These are phyloP conservation scores for Bombus balteatus DNA, from an alignment of 1,140 invertebrate genomes.

Conservation along the genomic window DNA sequence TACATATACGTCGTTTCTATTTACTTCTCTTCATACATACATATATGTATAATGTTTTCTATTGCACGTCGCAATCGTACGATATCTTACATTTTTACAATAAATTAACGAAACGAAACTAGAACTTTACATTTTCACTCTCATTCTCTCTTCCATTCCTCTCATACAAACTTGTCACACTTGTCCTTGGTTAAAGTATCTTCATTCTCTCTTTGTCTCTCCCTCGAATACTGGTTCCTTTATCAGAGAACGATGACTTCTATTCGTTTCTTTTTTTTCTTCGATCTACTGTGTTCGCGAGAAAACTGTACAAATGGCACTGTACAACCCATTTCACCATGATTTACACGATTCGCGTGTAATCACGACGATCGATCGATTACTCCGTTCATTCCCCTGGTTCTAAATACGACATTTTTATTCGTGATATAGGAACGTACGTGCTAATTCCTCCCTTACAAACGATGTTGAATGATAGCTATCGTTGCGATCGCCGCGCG, in stretches of 20 bases:
- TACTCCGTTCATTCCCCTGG: not conserved
- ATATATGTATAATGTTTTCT: constrained; percentile 72
- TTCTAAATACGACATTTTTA: constrained; percentile 6
- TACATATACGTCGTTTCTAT: constrained; percentile 65
- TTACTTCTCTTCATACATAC: constrained; percentile 48
- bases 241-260: constrained; percentile 10
- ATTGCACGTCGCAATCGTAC: constrained; percentile 80
- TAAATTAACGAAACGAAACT: constrained; percentile 76
- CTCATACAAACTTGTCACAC: not conserved
- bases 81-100: constrained; percentile 81
- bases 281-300: constrained; percentile 27
- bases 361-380: constrained; percentile 11
- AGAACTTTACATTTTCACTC: constrained; percentile 2
- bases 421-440: constrained; percentile 29
- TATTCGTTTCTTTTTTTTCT: not conserved
- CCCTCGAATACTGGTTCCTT: constrained; percentile 26
- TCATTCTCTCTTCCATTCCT: not conserved
- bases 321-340: constrained; percentile 39
- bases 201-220: not conserved
- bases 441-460: constrained; percentile 16
- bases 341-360: not conserved
- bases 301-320: constrained; percentile 67
- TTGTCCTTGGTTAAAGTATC: not conserved
- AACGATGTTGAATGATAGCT: constrained; percentile 11
- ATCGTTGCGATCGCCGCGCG: not conserved